Evolutionary conservation across 92 coral and sea anemone species (phyloP), one percentile per base, ranked within the genome.

Genomic region (Palythoa heliodiscus): DNA sequence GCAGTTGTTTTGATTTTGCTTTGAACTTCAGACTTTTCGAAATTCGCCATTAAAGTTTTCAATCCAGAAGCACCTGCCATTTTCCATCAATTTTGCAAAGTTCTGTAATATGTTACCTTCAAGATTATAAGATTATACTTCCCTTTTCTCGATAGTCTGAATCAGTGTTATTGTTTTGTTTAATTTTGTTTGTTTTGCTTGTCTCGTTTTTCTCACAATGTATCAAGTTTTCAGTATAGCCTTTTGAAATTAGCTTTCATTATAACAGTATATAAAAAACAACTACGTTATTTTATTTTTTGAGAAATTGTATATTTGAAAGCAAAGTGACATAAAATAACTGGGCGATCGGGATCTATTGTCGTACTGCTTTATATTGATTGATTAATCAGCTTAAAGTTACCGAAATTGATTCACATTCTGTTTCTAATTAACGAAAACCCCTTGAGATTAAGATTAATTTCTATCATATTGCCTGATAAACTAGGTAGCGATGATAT

Each of bases 401-500:
- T 17, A 17, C 11, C 19, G 25, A 19, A 11, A n/a, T n/a, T n/a
- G n/a, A n/a, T 1, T 63, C 23, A 63, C 20, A 7, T 63, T 19
- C 69, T 9, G 25, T 63, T 63, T 20, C 3, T 63, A 24, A 63
- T 11, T 11, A 5, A 19, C 29, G 6, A n/a, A 63, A 63, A 23
- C 69, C 25, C 23, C 4, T 61, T 5, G 23, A 23, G 16, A 7
- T 47, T 39, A 35, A 22, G n/a, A 22, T 15, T 24, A 25, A 14
- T 47, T 2, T 50, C 38, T 68, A 29, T 25, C 8, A 38, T 11
- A 8, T 70, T 84, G 8, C 48, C 2, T 84, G 43, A n/a, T 76
- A 17, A 35, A 50, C 16, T 73, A 94, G 98, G 98, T 82, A 66
- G 87, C 63, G 76, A 75, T 0, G 93, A 92, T 60, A 84, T 94